Evolutionary conservation across 2,797 vertebrate species (phyloP), one percentile per base, ranked within the genome.

Genomic region (Myotis vivesi): DNA sequence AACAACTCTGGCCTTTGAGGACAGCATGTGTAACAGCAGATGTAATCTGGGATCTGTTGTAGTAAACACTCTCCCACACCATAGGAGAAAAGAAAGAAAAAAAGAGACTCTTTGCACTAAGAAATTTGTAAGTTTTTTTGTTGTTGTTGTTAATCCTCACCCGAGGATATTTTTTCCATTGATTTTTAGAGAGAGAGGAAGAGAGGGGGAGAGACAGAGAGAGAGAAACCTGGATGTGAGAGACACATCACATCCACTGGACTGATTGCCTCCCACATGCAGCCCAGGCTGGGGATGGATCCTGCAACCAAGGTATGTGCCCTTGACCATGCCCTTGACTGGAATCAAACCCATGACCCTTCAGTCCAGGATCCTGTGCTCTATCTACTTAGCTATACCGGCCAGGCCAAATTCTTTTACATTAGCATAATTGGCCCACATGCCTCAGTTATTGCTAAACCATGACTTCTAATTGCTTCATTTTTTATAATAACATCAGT

Each of bases 121-220:
- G 81, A 53, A 30, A 81, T 57, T 83, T 33, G 28, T 25, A 81
- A 96, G 6, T 68, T 96, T 38, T 64, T 88, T 92, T n/a, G n/a
- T 80, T 59, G 9, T 44, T 44, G 9, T 59, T 62, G 25, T 62
- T 30, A 62, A 64, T 64, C 30, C 28, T 64, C 30, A 64, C 30
- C 62, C 30, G 17, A 30, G 15, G 15, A 64, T n/a, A 64, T 64
- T 64, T 64, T 64, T 62, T 30, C 30, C 15, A 64, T 15, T 64
- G 6, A 3, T 17, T n/a, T 64, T n/a, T n/a, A n/a, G 62, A 64
- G 13, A 64, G 30, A n/a, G 62, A n/a, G 30, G 30, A n/a, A 64
- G 13, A 28, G 28, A 64, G 30, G 3, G 62, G 30, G 62, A 17
- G 62, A 64, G 62, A 30, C 12, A 64, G 28, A 64, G 28, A 64